These are phyloP conservation scores for Lutjanus argentimaculatus DNA, from an alignment of 2,797 vertebrate species.

Conservation along the genomic window DNA sequence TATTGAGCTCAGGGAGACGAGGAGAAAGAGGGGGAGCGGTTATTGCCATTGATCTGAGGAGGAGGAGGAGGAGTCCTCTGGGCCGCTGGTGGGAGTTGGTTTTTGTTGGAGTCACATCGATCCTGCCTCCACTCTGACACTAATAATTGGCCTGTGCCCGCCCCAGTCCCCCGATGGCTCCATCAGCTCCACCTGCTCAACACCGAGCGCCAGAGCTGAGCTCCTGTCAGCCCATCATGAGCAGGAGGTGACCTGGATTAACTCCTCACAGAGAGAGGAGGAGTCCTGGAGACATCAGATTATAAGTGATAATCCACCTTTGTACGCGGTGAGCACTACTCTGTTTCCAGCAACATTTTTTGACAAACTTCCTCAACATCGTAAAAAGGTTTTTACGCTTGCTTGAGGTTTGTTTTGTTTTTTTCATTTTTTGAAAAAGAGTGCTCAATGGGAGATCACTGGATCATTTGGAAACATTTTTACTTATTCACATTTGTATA, in stretches of 20 bases:
- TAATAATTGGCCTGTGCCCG: conserved; percentile 59
- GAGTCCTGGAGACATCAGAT: too few relatives aligned
- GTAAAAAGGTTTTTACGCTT: too few relatives aligned
- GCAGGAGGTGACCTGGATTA: neutral
- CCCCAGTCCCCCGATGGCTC: conserved; percentile 9
- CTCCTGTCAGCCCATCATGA: neutral
- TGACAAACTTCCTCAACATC: too few relatives aligned
- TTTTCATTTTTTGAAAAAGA: too few relatives aligned
- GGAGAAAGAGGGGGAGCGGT: conserved; percentile 2
- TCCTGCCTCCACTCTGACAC: conserved; percentile 57
- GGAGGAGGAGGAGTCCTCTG: conserved; percentile 28
- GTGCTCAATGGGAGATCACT: too few relatives aligned
- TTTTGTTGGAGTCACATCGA: conserved; percentile 60
- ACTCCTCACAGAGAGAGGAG: neutral
- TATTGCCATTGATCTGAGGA: conserved; percentile 72
- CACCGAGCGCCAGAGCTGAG: neutral
- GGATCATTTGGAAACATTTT: too few relatives aligned
- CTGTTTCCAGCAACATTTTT: too few relatives aligned
- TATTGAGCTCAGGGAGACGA: conserved; percentile 47
- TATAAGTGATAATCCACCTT: too few relatives aligned
- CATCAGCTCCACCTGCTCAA: neutral
- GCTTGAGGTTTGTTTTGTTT: too few relatives aligned
- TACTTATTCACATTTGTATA: too few relatives aligned
- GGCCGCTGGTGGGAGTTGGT: conserved; percentile 37
- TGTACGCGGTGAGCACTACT: too few relatives aligned